Evolutionary conservation across 1,140 invertebrate species (phyloP).

Genomic region (Phenacoccus solenopsis): DNA sequence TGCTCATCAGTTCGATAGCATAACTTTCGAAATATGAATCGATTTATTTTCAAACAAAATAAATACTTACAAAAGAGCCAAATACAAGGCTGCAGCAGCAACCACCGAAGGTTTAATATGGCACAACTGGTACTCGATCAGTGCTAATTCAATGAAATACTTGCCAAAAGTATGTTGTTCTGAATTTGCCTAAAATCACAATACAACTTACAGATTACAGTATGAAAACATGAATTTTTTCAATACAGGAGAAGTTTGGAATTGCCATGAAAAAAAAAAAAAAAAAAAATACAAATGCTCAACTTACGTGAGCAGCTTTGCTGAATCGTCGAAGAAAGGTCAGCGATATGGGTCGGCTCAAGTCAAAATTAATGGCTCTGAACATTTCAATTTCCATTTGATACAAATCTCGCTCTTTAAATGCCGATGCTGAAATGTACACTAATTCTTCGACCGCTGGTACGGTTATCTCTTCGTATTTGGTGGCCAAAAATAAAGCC

Average conservation of each 20-base stretch:
- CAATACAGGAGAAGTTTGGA: too few species aligned
- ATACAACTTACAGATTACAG: too few species aligned
- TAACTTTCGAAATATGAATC: too few species aligned
- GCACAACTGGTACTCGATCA: slow-evolving; percentile 69
- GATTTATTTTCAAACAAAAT: too few species aligned
- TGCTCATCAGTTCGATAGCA: too few species aligned
- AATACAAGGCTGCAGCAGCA: slow-evolving; percentile 58
- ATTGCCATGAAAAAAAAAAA: too few species aligned
- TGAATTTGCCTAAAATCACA: slow-evolving; percentile 40
- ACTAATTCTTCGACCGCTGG: slow-evolving; percentile 83
- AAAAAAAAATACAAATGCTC: neutral
- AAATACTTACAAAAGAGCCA: slow-evolving; percentile 35
- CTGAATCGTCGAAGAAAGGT: slow-evolving; percentile 76
- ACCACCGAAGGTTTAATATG: slow-evolving; percentile 68
- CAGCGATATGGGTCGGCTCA: slow-evolving; percentile 71
- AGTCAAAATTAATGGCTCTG: slow-evolving; percentile 57
- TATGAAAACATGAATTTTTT: too few species aligned
- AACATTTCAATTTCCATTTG: slow-evolving; percentile 75
- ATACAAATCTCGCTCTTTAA: slow-evolving; percentile 61
- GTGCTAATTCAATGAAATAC: slow-evolving; percentile 77
- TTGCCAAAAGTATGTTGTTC: slow-evolving; percentile 77
- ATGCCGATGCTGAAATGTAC: slow-evolving; percentile 83
- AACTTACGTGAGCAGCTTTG: slow-evolving; percentile 53
- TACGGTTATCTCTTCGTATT: slow-evolving; percentile 90
- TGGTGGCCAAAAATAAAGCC: slow-evolving; percentile 81